These are phyloP conservation scores for Parnassius orleans DNA, from an alignment of 2,888 invertebrate species.

Conservation along the genomic window DNA sequence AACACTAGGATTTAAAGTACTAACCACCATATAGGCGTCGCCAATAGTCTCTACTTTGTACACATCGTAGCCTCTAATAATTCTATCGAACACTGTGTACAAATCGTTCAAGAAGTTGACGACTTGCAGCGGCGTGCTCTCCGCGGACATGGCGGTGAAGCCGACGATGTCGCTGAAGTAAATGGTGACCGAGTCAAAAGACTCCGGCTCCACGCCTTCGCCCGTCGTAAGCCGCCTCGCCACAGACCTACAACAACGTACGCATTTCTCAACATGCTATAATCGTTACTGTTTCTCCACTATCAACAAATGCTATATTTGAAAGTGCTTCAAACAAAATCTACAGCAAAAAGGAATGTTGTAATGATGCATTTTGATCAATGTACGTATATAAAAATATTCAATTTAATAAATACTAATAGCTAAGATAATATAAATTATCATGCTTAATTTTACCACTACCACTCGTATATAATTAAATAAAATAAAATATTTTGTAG, in stretches of 20 bases:
- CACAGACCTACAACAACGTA: constrained; percentile 85
- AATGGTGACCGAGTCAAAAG: constrained; percentile 95
- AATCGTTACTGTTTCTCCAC: not conserved
- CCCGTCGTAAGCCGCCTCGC: constrained; percentile 93
- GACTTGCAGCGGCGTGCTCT: constrained; percentile 95
- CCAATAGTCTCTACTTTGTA: constrained; percentile 99
- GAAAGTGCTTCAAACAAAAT: constrained; percentile 20
- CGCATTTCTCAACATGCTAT: constrained; percentile 9
- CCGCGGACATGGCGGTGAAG: constrained; percentile 96
- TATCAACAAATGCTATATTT: constrained; percentile 12
- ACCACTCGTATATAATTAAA: constrained; percentile 13
- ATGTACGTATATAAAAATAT: too few relatives aligned
- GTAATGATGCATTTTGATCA: constrained; percentile 3
- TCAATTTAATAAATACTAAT: constrained; percentile 2
- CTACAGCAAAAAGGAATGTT: constrained; percentile 16
- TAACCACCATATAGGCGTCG: constrained; percentile 86
- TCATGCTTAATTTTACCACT: constrained; percentile 16
- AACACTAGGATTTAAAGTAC: constrained; percentile 37
- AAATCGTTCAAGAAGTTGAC: constrained; percentile 98
- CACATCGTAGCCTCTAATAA: constrained; percentile 98
- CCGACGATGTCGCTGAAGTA: constrained; percentile 99
- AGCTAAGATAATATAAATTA: constrained; percentile 3
- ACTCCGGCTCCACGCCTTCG: constrained; percentile 95
- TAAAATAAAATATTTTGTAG: not conserved
- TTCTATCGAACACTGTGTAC: constrained; percentile 97